A percentile compares a stretch with the other conserved stretches of the same genome.
phyloP scores from a whole-genome alignment of 2,113 vertebrate species.

The Tachuris rubrigastra region DNA sequence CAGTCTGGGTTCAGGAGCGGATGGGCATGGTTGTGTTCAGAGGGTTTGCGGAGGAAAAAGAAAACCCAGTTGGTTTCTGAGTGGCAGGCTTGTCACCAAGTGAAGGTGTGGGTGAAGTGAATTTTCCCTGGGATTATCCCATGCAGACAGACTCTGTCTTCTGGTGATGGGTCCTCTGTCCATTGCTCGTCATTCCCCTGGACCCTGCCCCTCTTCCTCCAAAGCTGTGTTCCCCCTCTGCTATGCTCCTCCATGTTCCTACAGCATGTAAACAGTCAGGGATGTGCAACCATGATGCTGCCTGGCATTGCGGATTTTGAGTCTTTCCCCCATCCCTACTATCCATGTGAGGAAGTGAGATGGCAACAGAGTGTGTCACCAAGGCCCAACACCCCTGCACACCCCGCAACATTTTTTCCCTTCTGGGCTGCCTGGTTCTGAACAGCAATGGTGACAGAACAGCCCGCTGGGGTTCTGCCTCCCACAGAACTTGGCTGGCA shows the following conservation, averaged over 20 bases:
- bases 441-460: fast-evolving
- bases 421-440: neutral
- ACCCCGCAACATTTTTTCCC: neutral
- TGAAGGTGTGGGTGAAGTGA: neutral
- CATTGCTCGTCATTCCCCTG: fast-evolving
- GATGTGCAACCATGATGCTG: no score
- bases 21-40: neutral
- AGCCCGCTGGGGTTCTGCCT: fast-evolving
- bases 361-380: neutral
- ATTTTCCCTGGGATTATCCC: neutral
- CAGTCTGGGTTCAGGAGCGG: neutral
- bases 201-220: neutral
- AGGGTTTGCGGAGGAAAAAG: neutral
- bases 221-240: neutral
- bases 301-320: neutral
- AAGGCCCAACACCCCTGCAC: fast-evolving
- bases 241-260: fast-evolving
- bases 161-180: neutral
- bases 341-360: neutral
- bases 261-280: neutral
- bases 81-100: neutral
- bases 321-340: neutral
- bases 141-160: neutral
- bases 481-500: neutral
- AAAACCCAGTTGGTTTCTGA: neutral